Evolutionary conservation across 2,113 vertebrate genomes (phyloP).

Genomic region (Crotalus horridus): DNA sequence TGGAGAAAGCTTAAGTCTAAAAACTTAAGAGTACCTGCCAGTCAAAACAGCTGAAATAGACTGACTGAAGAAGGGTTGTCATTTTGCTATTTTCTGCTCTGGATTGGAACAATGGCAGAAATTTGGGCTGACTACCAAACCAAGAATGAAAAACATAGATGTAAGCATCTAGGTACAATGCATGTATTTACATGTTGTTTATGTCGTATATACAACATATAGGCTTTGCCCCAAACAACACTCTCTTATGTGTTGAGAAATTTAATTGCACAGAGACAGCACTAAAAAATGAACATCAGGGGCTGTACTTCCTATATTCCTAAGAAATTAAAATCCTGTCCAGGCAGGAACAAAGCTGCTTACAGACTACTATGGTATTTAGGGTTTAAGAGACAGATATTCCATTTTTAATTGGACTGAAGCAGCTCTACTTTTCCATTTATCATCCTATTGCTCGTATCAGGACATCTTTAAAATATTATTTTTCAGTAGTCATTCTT

Average conservation of each 20-base stretch:
- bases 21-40: not conserved
- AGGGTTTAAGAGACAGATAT: conserved; percentile 1
- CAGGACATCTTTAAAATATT: not conserved
- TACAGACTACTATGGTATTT: not conserved
- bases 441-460: not conserved
- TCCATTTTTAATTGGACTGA: conserved; percentile 7
- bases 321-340: not conserved
- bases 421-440: conserved; percentile 2
- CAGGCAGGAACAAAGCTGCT: not conserved
- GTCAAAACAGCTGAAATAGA: not conserved
- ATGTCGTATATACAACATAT: not conserved
- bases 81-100: not conserved
- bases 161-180: not conserved
- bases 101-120: not conserved
- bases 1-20: not conserved
- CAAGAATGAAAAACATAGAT: not conserved
- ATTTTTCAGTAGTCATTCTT: not conserved
- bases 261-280: too few relatives aligned
- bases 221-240: not conserved
- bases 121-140: not conserved
- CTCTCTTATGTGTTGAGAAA: not conserved
- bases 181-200: not conserved
- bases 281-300: not conserved
- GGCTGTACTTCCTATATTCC: not conserved
- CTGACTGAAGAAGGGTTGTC: not conserved